A percentile compares a stretch with the other conserved stretches of the same genome.
phyloP scores from a whole-genome alignment of 2,113 vertebrate genomes.

The Dromaius novaehollandiae region DNA sequence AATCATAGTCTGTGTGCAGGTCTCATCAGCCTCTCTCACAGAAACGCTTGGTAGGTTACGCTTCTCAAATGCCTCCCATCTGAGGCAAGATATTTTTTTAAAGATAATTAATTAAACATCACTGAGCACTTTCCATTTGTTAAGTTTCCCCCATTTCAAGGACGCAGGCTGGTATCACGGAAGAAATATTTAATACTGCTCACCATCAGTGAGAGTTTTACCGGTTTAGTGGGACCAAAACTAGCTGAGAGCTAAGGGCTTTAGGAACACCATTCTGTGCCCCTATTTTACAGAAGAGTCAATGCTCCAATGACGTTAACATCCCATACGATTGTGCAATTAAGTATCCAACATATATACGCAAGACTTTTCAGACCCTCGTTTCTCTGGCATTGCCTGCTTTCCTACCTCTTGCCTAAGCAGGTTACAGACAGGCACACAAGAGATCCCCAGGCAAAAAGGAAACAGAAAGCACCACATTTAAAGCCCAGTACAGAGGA shows the following conservation, averaged over 20 bases:
- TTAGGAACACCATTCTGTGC: background rate
- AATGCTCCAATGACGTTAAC: background rate
- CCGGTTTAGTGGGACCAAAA: background rate
- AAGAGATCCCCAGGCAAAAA: background rate
- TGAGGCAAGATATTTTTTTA: background rate
- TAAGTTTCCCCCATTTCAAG: background rate
- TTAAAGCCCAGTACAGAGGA: background rate
- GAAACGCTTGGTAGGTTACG: background rate
- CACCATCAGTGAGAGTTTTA: background rate
- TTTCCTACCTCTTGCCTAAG: too few species aligned
- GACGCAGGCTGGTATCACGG: background rate
- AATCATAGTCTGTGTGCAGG: background rate
- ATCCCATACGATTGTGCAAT: background rate
- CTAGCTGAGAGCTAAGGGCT: background rate
- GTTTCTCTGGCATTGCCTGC: background rate
- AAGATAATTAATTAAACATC: background rate
- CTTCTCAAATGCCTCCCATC: background rate
- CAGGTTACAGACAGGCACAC: background rate
- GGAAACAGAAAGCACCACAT: background rate
- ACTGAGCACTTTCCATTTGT: background rate
- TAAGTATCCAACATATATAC: background rate
- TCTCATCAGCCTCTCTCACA: background rate
- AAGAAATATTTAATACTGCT: background rate
- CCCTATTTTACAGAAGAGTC: background rate
- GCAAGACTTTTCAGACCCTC: too few species aligned